These are phyloP conservation scores for Leucophenga varia DNA, from an alignment of 1,140 invertebrate genomes.

Conservation along the genomic window DNA sequence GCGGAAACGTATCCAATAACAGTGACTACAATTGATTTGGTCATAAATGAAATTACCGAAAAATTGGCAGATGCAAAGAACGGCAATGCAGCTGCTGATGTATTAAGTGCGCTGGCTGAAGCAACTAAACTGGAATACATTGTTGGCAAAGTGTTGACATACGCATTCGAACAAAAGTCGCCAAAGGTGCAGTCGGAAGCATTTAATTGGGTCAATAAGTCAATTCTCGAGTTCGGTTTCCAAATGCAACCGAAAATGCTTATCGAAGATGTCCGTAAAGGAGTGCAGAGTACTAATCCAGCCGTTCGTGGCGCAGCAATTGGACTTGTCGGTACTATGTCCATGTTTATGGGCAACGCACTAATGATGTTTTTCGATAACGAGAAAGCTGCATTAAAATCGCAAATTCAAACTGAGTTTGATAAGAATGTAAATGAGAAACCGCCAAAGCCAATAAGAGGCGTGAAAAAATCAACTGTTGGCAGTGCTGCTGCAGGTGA, in stretches of 20 bases:
- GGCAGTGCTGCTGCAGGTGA: constrained; percentile 52
- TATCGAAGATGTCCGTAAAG: constrained; percentile 81
- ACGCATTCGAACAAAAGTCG: constrained; percentile 84
- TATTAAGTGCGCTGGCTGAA: constrained; percentile 75
- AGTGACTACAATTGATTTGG: constrained; percentile 71
- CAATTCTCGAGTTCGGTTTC: constrained; percentile 84
- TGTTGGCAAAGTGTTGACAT: constrained; percentile 68
- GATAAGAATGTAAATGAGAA: constrained; percentile 75
- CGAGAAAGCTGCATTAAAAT: constrained; percentile 81
- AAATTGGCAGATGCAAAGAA: constrained; percentile 86
- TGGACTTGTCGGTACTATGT: constrained; percentile 63
- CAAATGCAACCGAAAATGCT: constrained; percentile 71
- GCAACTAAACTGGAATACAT: constrained; percentile 76
- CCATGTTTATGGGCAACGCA: constrained; percentile 77
- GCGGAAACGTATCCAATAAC: constrained; percentile 76
- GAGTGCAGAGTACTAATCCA: constrained; percentile 80
- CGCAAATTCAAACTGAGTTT: constrained; percentile 85
- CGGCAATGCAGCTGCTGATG: constrained; percentile 68
- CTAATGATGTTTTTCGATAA: constrained; percentile 80
- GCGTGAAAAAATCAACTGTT: constrained; percentile 40
- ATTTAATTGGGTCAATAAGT: constrained; percentile 74
- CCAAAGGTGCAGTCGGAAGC: constrained; percentile 88
- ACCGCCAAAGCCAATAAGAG: constrained; percentile 71
- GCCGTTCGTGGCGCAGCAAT: constrained; percentile 76
- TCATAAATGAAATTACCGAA: constrained; percentile 78